Conservation (phyloP, 2,113 vertebrate genomes). For the Holacanthus passer region DNA sequence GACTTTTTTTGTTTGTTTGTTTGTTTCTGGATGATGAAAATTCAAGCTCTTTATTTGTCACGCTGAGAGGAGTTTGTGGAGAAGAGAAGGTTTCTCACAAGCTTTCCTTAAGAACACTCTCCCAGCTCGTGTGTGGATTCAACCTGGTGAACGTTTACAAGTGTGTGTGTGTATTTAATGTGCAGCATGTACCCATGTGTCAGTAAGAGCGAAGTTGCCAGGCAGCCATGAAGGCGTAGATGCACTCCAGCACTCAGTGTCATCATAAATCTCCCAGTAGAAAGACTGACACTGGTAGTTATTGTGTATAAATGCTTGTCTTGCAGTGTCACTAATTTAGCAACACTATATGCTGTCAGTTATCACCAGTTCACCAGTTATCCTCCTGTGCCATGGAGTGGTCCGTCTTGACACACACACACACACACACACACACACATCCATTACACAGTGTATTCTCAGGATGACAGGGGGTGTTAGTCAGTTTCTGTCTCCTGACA, state of each 20-base stretch:
- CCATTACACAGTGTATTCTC: not conserved
- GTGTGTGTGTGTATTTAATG: not conserved
- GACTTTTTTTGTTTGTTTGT: too few relatives aligned
- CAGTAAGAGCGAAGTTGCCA: constrained; percentile 1
- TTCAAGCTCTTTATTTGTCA: not conserved
- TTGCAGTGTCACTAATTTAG: not conserved
- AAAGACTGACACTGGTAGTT: not conserved
- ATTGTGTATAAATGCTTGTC: not conserved
- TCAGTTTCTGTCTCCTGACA: not conserved
- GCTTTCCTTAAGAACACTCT: not conserved
- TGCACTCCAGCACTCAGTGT: not conserved
- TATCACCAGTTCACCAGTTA: constrained; percentile 10
- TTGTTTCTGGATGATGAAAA: not conserved
- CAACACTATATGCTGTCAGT: not conserved
- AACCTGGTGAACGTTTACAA: not conserved
- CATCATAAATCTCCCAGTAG: too few relatives aligned
- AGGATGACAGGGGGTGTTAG: not conserved
- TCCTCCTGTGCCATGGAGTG: not conserved
- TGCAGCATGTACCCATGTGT: not conserved
- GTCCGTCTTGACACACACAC: not conserved
- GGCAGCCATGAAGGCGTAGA: not conserved
- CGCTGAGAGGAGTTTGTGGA: too few relatives aligned
- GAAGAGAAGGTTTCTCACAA: not conserved
- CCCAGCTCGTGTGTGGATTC: not conserved
- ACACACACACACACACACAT: not conserved